Conservation (phyloP, 2,888 invertebrate genomes). For the Gortyna flavago region DNA sequence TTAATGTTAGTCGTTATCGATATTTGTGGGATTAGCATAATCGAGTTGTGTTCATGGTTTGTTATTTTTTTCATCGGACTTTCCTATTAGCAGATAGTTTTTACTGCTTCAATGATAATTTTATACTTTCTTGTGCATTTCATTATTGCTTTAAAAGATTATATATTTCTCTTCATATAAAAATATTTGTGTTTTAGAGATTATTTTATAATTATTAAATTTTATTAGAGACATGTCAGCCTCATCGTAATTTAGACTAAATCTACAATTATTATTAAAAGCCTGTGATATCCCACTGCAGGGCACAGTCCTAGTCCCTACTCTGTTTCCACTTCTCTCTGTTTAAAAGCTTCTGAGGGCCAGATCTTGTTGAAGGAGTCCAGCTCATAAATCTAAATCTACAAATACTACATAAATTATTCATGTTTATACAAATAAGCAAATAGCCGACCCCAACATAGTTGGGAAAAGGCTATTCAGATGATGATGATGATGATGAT, state of each 20-base stretch:
- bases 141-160: not conserved
- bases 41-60: slow-evolving; percentile 32
- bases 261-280: not conserved
- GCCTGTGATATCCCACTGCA: too few relatives aligned
- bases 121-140: slow-evolving; percentile 23
- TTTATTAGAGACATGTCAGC: not conserved
- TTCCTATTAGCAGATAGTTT: slow-evolving; percentile 22
- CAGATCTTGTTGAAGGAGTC: too few relatives aligned
- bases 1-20: slow-evolving; percentile 59
- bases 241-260: not conserved
- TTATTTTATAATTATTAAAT: not conserved
- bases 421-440: not conserved
- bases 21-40: slow-evolving; percentile 64
- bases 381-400: too few relatives aligned
- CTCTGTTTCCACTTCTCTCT: too few relatives aligned
- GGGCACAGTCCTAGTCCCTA: too few relatives aligned
- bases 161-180: rapidly evolving
- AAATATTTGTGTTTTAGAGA: not conserved
- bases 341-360: too few relatives aligned
- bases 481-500: too few relatives aligned
- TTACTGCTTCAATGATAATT: slow-evolving; percentile 38
- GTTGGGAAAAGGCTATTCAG: too few relatives aligned
- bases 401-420: too few relatives aligned
- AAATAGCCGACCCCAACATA: too few relatives aligned
- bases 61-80: not conserved